These are phyloP conservation scores for Polyommatus iphigenia DNA, from an alignment of 2,888 invertebrate genomes.

Conservation along the genomic window DNA sequence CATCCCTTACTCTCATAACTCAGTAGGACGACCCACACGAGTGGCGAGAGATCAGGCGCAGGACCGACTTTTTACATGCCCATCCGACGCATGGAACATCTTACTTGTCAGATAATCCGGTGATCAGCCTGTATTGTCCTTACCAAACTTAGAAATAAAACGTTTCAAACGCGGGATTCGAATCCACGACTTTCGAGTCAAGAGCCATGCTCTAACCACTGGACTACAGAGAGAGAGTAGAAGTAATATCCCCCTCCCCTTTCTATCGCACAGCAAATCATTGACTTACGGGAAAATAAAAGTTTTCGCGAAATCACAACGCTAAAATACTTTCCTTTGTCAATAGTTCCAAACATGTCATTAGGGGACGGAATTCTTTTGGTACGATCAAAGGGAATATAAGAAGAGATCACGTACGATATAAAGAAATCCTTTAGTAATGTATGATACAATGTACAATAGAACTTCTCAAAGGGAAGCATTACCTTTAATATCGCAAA, in stretches of 20 bases:
- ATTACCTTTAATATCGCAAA: background rate
- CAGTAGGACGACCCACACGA: too few species aligned
- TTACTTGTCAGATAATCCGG: too few species aligned
- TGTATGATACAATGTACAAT: slow-evolving; percentile 14
- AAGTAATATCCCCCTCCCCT: background rate
- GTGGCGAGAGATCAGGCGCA: too few species aligned
- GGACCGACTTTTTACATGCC: too few species aligned
- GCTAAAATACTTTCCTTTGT: background rate
- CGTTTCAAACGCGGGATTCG: too few species aligned
- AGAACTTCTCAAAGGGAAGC: background rate
- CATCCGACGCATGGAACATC: too few species aligned
- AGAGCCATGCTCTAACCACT: too few species aligned
- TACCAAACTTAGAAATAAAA: too few species aligned
- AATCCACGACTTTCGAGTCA: too few species aligned
- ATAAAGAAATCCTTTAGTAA: background rate
- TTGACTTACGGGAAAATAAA: background rate
- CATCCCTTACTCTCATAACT: too few species aligned
- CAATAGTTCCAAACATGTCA: slow-evolving; percentile 14
- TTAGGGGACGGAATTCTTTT: slow-evolving; percentile 21
- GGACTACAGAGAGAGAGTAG: too few species aligned
- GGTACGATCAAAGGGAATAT: slow-evolving; percentile 28
- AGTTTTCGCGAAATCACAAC: background rate
- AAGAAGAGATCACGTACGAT: slow-evolving; percentile 31
- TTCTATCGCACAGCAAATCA: background rate
- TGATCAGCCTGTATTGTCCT: too few species aligned